Conservation (phyloP, 1,140 invertebrate species). For the Aculops lycopersici region DNA sequence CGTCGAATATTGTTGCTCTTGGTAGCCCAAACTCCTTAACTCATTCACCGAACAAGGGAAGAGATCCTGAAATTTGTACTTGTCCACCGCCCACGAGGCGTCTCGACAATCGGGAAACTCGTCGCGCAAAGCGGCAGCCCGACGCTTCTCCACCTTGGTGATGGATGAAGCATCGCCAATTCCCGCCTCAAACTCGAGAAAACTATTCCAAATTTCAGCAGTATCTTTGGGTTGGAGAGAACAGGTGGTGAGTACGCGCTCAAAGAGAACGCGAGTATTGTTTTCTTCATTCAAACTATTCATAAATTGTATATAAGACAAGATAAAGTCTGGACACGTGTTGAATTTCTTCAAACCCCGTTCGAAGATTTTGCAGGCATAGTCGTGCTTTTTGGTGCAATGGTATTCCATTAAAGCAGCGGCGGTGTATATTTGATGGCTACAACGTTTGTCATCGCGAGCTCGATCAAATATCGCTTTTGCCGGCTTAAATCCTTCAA, state of each 20-base stretch:
- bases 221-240: constrained; percentile 63
- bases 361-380: constrained; percentile 92
- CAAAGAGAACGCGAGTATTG: constrained; percentile 87
- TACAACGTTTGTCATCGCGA: constrained; percentile 49
- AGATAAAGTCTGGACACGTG: constrained; percentile 66
- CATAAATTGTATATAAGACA: constrained; percentile 83
- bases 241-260: constrained; percentile 73
- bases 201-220: constrained; percentile 90
- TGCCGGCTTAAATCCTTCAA: constrained; percentile 87
- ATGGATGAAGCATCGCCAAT: constrained; percentile 92
- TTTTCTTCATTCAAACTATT: constrained; percentile 98
- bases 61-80: constrained; percentile 74
- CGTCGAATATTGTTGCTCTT: constrained; percentile 12
- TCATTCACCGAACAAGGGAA: constrained; percentile 63
- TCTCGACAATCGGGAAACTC: constrained; percentile 26
- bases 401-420: constrained; percentile 97
- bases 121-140: constrained; percentile 63
- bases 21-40: constrained; percentile 30
- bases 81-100: constrained; percentile 67
- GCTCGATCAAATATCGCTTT: constrained; percentile 75
- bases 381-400: constrained; percentile 91
- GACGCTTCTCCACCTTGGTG: constrained; percentile 75
- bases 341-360: constrained; percentile 83
- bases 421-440: constrained; percentile 74
- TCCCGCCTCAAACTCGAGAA: constrained; percentile 90